phyloP scores from a whole-genome alignment of 2,113 vertebrate species.

The Riparia riparia region DNA sequence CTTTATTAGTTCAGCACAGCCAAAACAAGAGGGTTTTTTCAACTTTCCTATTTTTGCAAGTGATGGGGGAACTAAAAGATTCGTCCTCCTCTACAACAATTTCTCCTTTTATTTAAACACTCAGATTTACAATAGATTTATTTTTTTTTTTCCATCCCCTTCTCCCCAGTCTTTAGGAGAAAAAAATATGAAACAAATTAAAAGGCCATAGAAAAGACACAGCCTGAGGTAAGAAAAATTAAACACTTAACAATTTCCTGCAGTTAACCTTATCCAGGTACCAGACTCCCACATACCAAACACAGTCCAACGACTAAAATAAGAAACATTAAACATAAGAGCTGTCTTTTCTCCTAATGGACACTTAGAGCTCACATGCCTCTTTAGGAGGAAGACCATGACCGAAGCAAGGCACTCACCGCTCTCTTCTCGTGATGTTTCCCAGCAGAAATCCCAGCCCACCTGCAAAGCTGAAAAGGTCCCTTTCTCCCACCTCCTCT shows the following conservation, averaged over 20 bases:
- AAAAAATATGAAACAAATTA: slow-evolving; percentile 38
- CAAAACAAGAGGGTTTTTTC: neutral
- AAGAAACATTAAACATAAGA: neutral
- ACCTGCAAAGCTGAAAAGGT: neutral
- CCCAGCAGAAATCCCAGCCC: neutral
- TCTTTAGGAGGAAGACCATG: neutral
- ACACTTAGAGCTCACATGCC: neutral
- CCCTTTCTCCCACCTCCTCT: neutral
- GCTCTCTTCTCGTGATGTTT: neutral
- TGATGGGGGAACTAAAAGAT: neutral
- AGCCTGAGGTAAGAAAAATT: neutral
- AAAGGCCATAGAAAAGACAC: neutral
- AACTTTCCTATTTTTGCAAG: neutral
- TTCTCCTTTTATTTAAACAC: neutral
- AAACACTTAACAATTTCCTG: slow-evolving; percentile 19
- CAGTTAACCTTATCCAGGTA: slow-evolving; percentile 28
- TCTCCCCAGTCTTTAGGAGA: neutral
- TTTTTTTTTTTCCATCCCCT: neutral
- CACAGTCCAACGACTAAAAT: neutral
- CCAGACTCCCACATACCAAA: neutral
- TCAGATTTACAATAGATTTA: neutral
- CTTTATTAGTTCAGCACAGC: slow-evolving; percentile 11
- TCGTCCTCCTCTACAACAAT: neutral
- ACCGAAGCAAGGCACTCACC: slow-evolving; percentile 25
- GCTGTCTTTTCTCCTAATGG: neutral